Percentiles rank a stretch among this genome's conserved stretches.
Evolutionary conservation across 37 sponge, comb jelly and placozoan genomes (phyloP).

Genomic region (Cliona cf. orientalis): DNA sequence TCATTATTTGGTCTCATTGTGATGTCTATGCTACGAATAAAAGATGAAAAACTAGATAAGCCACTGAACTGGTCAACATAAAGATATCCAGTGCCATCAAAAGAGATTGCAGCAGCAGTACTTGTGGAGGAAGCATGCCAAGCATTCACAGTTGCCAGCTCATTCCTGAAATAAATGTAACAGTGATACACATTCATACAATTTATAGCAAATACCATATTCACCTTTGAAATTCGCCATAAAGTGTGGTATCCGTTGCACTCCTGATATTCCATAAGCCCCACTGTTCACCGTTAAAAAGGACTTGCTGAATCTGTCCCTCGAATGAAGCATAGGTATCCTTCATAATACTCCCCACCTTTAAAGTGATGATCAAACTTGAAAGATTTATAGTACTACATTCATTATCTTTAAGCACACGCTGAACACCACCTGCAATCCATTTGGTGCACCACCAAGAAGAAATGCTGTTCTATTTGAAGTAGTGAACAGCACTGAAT

Average conservation of each 20-base stretch:
- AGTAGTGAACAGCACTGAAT: constrained; percentile 23
- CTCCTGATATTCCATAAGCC: constrained; percentile 63
- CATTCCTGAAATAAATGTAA: constrained; percentile 14
- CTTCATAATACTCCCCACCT: no score
- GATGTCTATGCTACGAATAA: not conserved
- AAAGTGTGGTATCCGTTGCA: constrained; percentile 23
- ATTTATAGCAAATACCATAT: not conserved
- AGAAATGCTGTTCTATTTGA: constrained; percentile 32
- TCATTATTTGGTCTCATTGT: constrained; percentile 5
- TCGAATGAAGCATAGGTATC: constrained; percentile 6
- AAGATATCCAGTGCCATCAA: constrained; percentile 55
- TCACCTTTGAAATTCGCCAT: constrained; percentile 30
- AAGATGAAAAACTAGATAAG: not conserved
- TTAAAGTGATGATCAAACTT: no score
- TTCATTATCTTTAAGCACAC: not conserved
- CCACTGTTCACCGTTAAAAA: constrained; percentile 62
- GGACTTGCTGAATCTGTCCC: constrained; percentile 30
- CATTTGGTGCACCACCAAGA: constrained; percentile 42
- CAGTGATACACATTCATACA: no score
- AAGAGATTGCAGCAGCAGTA: constrained; percentile 18
- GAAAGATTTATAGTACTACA: no score
- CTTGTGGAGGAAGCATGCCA: not conserved
- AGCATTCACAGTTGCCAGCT: not conserved
- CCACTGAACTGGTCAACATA: constrained; percentile 8
- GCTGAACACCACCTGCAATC: constrained; percentile 17